Evolutionary conservation across 2,888 invertebrate genomes (phyloP), one percentile per base, ranked within the genome.

Genomic region (Lasioglossum vierecki): DNA sequence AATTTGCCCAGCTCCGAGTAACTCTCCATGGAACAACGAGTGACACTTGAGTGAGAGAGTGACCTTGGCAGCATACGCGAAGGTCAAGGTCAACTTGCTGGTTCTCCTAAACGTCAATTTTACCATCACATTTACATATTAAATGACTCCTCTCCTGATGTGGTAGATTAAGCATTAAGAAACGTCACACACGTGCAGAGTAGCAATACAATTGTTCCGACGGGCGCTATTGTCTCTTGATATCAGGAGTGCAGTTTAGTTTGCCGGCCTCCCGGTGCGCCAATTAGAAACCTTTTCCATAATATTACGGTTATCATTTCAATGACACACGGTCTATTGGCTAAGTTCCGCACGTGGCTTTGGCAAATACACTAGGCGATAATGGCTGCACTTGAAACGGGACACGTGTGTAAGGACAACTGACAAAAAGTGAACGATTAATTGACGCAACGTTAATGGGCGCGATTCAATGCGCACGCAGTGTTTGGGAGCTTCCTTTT

Each of bases 361-460:
- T 30, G 60, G 60, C 0, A 63, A 30, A 63, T 30, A 63, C 26
- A 15, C 5, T 53, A 18, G 18, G 60, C n/a, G 4, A 60, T 26
- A 26, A 63, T 63, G 60, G 60, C 60, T 15, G 60, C 60, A 6
- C 60, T 63, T 63, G 60, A 63, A 63, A 63, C 60, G 26, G 60
- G 60, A 63, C 53, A 22, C 53, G 35, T 39, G 74, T 63, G 60
- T 15, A 15, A 63, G 26, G 60, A 63, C 60, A 26, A 63, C 60
- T 11, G 60, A 30, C 60, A 63, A 26, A 63, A 63, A 63, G 5
- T 30, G 30, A 26, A 63, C 60, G 60, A 63, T 26, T 30, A 63
- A 63, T 63, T 63, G 60, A 30, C 30, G 26, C 60, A 30, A 63
- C 26, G 60, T 63, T 15, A 63, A 63, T 2, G 13, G 5, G 60